A percentile compares a stretch with the other conserved stretches of the same genome.
These are phyloP conservation scores for Rhamnusium bicolor DNA, from an alignment of 2,888 invertebrate genomes.

Conservation along the genomic window DNA sequence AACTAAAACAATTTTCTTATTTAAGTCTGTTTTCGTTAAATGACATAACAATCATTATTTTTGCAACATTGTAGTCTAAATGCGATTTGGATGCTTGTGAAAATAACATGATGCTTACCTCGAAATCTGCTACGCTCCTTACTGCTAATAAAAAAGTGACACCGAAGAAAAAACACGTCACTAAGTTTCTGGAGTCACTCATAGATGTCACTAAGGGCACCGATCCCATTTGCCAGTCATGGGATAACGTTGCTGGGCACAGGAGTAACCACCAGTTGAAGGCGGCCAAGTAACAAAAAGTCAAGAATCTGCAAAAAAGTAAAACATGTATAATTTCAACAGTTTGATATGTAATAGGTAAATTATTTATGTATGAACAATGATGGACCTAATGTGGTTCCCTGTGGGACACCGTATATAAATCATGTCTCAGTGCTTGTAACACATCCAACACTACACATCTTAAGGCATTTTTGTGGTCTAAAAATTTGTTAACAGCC, in stretches of 20 bases:
- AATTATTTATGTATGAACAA: no score
- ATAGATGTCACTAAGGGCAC: conserved; percentile 83
- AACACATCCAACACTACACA: no score
- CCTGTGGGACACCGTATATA: no score
- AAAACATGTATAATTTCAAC: background rate
- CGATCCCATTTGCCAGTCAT: conserved; percentile 94
- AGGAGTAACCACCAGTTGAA: conserved; percentile 90
- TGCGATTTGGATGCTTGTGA: no score
- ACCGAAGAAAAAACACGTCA: conserved; percentile 80
- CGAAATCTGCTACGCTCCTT: conserved; percentile 78
- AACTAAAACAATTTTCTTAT: no score
- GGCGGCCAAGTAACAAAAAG: conserved; percentile 86
- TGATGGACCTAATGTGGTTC: no score
- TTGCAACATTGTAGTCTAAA: no score
- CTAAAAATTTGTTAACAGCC: background rate
- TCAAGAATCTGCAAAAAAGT: conserved; percentile 79
- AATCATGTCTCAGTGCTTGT: no score
- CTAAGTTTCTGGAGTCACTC: conserved; percentile 82
- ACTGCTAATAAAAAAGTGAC: conserved; percentile 76
- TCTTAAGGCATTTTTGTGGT: background rate
- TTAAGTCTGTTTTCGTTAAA: no score
- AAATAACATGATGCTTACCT: conserved; percentile 73
- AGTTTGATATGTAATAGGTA: no score
- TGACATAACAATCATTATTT: background rate
- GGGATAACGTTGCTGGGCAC: conserved; percentile 84